A percentile compares a stretch with the other conserved stretches of the same genome.
These are phyloP conservation scores for Prorops nasuta DNA, from an alignment of 1,140 invertebrate species.

Conservation along the genomic window DNA sequence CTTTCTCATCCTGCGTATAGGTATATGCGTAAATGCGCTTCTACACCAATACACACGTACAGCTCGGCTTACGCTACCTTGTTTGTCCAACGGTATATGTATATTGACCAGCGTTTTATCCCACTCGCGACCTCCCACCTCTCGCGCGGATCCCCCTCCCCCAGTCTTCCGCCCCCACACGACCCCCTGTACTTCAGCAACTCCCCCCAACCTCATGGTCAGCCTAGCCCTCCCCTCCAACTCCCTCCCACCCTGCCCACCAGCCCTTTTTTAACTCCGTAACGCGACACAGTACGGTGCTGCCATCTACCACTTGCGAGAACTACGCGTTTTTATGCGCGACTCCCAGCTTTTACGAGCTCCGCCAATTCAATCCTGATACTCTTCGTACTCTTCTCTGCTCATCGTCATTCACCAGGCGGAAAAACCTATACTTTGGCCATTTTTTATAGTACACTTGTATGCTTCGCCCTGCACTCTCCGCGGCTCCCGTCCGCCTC, in stretches of 20 bases:
- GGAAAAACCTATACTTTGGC: no score
- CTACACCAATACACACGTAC: slow-evolving; percentile 1
- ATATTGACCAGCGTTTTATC: slow-evolving; percentile 6
- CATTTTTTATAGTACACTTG: no score
- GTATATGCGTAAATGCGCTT: slow-evolving; percentile 9
- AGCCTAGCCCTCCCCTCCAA: not conserved
- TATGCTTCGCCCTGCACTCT: no score
- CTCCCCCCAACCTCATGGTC: not conserved
- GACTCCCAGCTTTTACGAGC: no score
- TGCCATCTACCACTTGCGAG: slow-evolving; percentile 48
- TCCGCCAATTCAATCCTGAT: no score
- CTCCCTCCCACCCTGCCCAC: slow-evolving; percentile 6
- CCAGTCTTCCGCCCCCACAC: not conserved
- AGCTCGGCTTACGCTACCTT: slow-evolving; percentile 8
- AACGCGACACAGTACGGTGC: slow-evolving; percentile 41
- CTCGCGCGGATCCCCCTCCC: not conserved
- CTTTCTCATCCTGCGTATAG: no score
- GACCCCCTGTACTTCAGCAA: not conserved
- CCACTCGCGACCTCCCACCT: not conserved
- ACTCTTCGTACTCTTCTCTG: no score
- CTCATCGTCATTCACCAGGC: no score
- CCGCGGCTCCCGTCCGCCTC: no score
- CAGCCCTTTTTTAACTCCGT: slow-evolving; percentile 38
- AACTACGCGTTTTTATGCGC: slow-evolving; percentile 34
- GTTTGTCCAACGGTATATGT: slow-evolving; percentile 13